Base-by-base conservation (phyloP, 2,888 invertebrate species). In the Pollenia angustigena region DNA sequence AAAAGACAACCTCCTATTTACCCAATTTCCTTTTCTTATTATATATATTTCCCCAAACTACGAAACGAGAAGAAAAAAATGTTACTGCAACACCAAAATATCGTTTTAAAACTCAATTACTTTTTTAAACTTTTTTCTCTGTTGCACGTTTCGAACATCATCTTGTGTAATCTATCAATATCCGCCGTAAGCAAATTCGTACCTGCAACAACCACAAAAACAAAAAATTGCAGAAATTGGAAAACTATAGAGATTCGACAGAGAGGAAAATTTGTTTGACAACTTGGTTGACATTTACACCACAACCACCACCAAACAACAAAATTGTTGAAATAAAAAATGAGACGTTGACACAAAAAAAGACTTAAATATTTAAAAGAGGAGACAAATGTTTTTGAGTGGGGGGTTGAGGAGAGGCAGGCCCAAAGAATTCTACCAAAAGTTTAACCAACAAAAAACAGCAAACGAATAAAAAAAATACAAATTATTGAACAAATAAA, bases 231-330 rank as follows among this genome's bases (percentile, higher is more conserved):
- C 44, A 42, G 40, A 56, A 83, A 50, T 71, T 62, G 69, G 50
- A 71, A 75, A 75, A 69, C 52, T 56, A 80, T 56, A 83, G 58
- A 80, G 12, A 83, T 44, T 64, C 52, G 75, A 76, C 75, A 71
- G 71, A 76, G 86, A 80, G 81, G 81, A 78, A 84, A 84, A 87
- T 84, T 81, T 81, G 80, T 87, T 86, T 87, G 81, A 86, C 83
- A 83, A 86, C 40, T 80, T 62, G 58, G 64, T 72, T 83, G 83
- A 81, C 75, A 81, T 66, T 87, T 64, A 84, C 81, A 76, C 72
- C 81, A 78, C 72, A 48, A 72, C 62, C 32, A 40, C 11, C 42
- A 58, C 32, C 60, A 32, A 64, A 60, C 58, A 50, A 60, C 48
- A 32, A 69, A 68, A 12, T 54, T 60, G 32, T 72, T 16, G 46